phyloP scores from a whole-genome alignment of 2,113 vertebrate species.

The Epinephelus moara region DNA sequence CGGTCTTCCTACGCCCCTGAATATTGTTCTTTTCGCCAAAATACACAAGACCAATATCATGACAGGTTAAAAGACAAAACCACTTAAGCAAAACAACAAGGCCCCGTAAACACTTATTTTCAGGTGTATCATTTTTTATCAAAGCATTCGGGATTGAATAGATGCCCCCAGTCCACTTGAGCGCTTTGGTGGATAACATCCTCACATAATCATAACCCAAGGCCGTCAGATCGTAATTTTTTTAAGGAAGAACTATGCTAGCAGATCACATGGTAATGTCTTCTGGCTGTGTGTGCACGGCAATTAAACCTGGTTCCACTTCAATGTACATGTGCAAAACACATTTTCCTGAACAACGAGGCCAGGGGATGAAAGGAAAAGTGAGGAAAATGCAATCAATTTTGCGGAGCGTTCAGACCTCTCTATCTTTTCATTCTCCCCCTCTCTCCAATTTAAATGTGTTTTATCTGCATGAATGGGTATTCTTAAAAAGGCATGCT shows the following conservation, averaged over 20 bases:
- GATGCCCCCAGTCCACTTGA: constrained; percentile 45
- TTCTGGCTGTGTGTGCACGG: constrained; percentile 67
- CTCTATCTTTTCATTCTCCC: neutral
- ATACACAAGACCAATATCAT: neutral
- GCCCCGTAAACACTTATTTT: constrained; percentile 22
- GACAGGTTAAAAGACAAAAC: constrained; percentile 11
- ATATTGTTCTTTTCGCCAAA: neutral
- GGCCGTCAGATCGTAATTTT: constrained; percentile 56
- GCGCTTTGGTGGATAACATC: constrained; percentile 66
- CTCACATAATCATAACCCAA: constrained; percentile 61
- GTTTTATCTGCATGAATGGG: neutral
- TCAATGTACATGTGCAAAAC: constrained; percentile 79
- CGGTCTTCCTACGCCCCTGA: neutral
- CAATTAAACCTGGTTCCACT: constrained; percentile 82
- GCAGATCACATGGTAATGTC: constrained; percentile 65
- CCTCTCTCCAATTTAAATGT: neutral
- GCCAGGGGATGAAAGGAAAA: constrained; percentile 45
- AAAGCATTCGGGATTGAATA: constrained; percentile 48
- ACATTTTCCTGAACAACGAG: constrained; percentile 77
- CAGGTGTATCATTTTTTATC: constrained; percentile 51
- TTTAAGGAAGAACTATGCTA: constrained; percentile 55
- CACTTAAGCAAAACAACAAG: constrained; percentile 26
- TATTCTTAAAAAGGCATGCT: neutral
- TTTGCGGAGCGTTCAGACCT: constrained; percentile 37
- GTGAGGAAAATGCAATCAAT: constrained; percentile 61